Base-by-base conservation (phyloP, 2,797 vertebrate genomes). In the Leuciscus waleckii region DNA sequence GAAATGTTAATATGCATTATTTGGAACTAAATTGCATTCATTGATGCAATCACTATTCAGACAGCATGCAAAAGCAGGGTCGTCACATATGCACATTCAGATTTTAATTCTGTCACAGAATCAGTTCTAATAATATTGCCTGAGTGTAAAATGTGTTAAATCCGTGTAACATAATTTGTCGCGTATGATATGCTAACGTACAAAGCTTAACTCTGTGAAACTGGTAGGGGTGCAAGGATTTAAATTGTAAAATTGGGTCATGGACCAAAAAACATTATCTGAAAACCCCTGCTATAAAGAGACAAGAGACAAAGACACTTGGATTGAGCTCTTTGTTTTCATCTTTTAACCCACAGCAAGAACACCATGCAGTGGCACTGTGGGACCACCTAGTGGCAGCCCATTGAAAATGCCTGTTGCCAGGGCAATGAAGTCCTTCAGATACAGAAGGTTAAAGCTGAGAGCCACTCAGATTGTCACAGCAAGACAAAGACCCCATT, bases 321-420 rank as follows among this genome's bases (percentile, higher is more conserved):
- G 46, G 79, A 67, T 23, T 6, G 9, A 84, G 79, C 41, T 85
- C 79, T 85, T 83, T 82, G 86, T 85, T 79, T 49, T 39, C 39
- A 4, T 80, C 87, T 69, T 63, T 79, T 11, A 41, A 78, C 69
- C 23, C 19, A n/a, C 77, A 88, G 90, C 88, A 89, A 89, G 85
- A 86, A 76, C 29, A 8, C 23, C 29, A 58, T 58, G 82, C 39
- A 63, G 35, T 86, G 29, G 81, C 86, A 86, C 69, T 86, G 89
- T 90, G 86, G 3, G 91, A 6, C 94, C 94, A 93, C 88, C 93
- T 90, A 87, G 93, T 93, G 95, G 94, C 19, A 67, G 32, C 1
- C 2, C 4, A 86, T 46, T 37, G 56, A 74, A 39, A 17, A 26
- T n/a, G 49, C 77, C 49, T 68, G 82, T 67, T 82, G 77, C 54